Evolutionary conservation across 2,113 vertebrate species (phyloP).

Genomic region (Strix aluco): DNA sequence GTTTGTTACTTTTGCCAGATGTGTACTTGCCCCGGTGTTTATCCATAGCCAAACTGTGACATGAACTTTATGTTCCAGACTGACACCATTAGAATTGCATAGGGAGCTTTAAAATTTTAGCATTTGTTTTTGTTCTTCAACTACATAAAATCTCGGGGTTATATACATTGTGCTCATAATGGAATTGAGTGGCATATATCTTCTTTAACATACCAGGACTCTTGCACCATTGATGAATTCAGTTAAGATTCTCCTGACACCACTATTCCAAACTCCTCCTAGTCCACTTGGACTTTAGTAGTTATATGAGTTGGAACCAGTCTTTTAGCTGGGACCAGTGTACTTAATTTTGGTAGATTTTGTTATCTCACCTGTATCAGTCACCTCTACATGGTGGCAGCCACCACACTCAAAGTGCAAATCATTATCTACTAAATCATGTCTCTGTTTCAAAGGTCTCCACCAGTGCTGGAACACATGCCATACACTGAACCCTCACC

Average conservation of each 20-base stretch:
- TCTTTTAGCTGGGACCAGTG: background rate
- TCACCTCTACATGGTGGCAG: background rate
- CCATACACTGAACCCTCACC: background rate
- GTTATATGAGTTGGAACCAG: background rate
- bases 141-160: background rate
- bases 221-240: background rate
- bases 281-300: background rate
- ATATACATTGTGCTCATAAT: background rate
- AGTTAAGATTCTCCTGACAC: background rate
- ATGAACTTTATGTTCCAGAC: background rate
- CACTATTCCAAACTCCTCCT: background rate
- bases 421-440: background rate
- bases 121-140: background rate
- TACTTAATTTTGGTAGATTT: background rate
- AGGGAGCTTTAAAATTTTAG: background rate
- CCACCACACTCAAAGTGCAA: background rate
- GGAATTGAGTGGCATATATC: background rate
- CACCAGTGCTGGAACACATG: background rate
- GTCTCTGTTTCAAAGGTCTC: background rate
- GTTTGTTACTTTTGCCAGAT: background rate
- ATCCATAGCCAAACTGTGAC: background rate
- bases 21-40: background rate
- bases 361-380: background rate
- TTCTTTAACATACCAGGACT: background rate
- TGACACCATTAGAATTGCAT: background rate